phyloP scores from a whole-genome alignment of 64 coral and sea anemone genomes.

The Orbicella faveolata region DNA sequence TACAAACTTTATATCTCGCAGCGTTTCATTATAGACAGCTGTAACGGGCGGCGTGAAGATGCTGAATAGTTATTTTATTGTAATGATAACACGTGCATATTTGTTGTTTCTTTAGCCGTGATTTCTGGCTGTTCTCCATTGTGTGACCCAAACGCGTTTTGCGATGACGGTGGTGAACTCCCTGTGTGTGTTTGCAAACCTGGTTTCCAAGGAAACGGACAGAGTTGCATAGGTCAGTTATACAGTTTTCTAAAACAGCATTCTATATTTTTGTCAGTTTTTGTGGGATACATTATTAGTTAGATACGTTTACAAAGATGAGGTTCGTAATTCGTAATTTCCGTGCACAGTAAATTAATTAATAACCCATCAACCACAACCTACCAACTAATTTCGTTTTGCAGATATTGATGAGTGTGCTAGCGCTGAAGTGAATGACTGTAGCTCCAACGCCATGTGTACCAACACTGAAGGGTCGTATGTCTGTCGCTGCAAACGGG shows the following conservation, averaged over 20 bases:
- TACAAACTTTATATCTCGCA: background rate
- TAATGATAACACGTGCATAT: no score
- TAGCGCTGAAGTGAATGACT: background rate
- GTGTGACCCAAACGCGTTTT: constrained; percentile 37
- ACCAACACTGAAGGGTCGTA: constrained; percentile 49
- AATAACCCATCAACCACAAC: background rate
- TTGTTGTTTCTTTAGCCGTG: background rate
- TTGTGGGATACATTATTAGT: no score
- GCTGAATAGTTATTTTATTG: no score
- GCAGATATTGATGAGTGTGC: constrained; percentile 48
- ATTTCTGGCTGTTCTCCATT: constrained; percentile 24
- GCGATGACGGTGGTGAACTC: background rate
- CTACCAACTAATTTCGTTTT: background rate
- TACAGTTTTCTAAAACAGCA: no score
- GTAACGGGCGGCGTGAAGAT: no score
- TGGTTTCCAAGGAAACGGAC: constrained; percentile 43
- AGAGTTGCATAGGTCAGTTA: constrained; percentile 21
- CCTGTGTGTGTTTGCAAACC: constrained; percentile 48
- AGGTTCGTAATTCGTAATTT: no score
- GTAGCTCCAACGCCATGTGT: constrained; percentile 34
- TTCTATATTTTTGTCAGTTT: no score
- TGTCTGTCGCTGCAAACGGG: constrained; percentile 48
- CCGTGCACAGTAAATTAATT: no score
- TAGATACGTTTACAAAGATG: no score
- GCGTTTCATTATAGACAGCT: no score